Percentiles rank a stretch among this genome's conserved stretches.
These are phyloP conservation scores for Petromus typicus DNA, from an alignment of 2,113 vertebrate genomes.

Conservation along the genomic window DNA sequence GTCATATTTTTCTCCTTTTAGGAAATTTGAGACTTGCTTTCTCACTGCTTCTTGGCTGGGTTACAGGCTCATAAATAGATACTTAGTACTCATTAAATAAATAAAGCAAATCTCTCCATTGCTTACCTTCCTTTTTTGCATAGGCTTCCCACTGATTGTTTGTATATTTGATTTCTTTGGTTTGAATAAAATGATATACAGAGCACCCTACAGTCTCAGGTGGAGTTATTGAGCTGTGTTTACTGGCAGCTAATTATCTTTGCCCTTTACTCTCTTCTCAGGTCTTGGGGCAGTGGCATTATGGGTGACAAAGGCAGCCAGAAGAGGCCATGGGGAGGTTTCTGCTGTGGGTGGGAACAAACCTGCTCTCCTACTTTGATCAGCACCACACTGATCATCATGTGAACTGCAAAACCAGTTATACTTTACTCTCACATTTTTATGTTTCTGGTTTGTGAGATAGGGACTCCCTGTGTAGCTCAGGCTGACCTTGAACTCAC, in stretches of 20 bases:
- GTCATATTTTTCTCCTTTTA: constrained; percentile 25
- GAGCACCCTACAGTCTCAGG: not conserved
- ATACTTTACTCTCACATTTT: constrained; percentile 19
- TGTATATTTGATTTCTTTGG: constrained; percentile 50
- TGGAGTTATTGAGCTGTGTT: constrained; percentile 26
- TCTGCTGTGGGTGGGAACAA: constrained; percentile 14
- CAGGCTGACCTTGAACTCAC: not conserved
- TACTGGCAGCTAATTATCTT: constrained; percentile 51
- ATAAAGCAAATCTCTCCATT: constrained; percentile 32
- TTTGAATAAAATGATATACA: constrained; percentile 33
- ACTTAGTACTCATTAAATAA: constrained; percentile 59
- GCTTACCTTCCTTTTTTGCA: constrained; percentile 54
- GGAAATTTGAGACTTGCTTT: constrained; percentile 32
- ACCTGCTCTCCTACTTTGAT: constrained; percentile 24
- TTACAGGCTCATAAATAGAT: constrained; percentile 41
- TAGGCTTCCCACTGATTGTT: constrained; percentile 1
- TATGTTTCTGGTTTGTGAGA: not conserved
- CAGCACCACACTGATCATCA: constrained; percentile 46
- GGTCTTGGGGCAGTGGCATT: not conserved
- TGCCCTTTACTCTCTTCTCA: constrained; percentile 54
- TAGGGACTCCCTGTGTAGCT: not conserved
- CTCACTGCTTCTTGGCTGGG: constrained; percentile 44
- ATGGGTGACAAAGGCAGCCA: constrained; percentile 16
- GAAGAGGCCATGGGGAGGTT: not conserved
- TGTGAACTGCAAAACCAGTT: not conserved